phyloP scores from a whole-genome alignment of 2,797 vertebrate genomes.

The Toxotes lorentzi region DNA sequence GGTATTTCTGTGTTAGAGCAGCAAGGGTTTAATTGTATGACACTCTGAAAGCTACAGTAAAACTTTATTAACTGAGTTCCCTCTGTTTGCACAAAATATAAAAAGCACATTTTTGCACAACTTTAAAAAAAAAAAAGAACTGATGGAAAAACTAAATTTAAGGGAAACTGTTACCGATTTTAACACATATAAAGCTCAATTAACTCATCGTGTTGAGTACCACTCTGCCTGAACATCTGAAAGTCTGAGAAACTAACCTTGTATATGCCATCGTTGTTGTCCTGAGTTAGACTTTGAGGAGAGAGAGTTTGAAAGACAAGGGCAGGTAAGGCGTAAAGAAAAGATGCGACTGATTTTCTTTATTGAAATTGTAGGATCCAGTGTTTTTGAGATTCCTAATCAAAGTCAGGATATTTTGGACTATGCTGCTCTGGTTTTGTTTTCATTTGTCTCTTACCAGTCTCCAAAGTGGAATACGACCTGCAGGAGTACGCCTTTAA shows the following conservation, averaged over 20 bases:
- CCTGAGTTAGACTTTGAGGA: background rate
- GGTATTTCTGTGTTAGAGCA: slow-evolving; percentile 14
- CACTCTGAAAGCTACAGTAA: background rate
- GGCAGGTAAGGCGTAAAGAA: no score
- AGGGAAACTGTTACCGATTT: no score
- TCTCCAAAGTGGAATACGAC: background rate
- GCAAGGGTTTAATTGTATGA: background rate
- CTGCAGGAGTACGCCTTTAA: background rate
- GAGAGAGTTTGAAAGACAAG: no score
- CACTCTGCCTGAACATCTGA: background rate
- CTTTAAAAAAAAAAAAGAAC: no score
- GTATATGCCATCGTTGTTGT: background rate
- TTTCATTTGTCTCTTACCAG: background rate
- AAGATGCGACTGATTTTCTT: no score
- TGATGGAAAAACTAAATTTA: no score
- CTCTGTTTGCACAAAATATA: background rate
- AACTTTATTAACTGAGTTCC: slow-evolving; percentile 5
- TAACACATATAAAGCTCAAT: no score
- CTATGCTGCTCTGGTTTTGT: slow-evolving; percentile 1
- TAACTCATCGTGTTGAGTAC: no score
- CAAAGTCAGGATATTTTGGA: background rate
- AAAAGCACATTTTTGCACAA: no score
- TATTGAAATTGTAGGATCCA: background rate
- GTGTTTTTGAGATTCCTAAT: background rate
- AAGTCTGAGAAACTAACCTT: background rate